A percentile compares a stretch with the other conserved stretches of the same genome.
Conservation (phyloP, 2,113 vertebrate genomes). For the Datnioides undecimradiatus region DNA sequence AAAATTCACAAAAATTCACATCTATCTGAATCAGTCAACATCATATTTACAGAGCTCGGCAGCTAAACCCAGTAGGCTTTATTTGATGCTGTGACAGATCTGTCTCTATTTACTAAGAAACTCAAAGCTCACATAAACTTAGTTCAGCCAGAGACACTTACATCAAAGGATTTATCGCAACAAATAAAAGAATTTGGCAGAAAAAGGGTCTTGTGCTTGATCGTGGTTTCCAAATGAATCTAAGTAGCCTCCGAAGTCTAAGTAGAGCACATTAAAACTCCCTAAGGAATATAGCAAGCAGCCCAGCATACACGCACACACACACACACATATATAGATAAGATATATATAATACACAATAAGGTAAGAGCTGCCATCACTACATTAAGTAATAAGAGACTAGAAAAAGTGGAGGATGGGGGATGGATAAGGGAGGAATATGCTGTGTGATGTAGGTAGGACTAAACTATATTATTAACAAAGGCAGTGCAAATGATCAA, state of each 20-base stretch:
- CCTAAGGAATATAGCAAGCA: slow-evolving; percentile 28
- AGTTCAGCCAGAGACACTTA: slow-evolving; percentile 72
- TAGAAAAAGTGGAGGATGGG: slow-evolving; percentile 27
- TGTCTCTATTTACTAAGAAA: slow-evolving; percentile 65
- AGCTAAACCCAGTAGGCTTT: slow-evolving; percentile 65
- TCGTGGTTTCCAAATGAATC: slow-evolving; percentile 54
- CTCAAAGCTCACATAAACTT: slow-evolving; percentile 65
- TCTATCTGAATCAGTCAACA: slow-evolving; percentile 63
- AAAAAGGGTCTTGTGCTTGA: slow-evolving; percentile 39
- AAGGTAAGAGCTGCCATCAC: slow-evolving; percentile 22
- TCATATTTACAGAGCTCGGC: slow-evolving; percentile 79
- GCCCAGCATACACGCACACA: slow-evolving; percentile 15
- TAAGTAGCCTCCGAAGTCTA: slow-evolving; percentile 36
- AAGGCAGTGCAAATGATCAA: not conserved
- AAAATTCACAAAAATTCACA: slow-evolving; percentile 60
- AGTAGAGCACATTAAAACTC: slow-evolving; percentile 37
- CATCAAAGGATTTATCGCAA: slow-evolving; percentile 64
- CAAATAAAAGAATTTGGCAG: slow-evolving; percentile 69
- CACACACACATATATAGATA: slow-evolving; percentile 35
- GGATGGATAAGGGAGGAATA: slow-evolving; percentile 14
- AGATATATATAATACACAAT: slow-evolving; percentile 48
- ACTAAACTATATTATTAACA: not conserved
- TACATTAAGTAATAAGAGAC: slow-evolving; percentile 7
- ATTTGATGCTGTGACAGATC: slow-evolving; percentile 71
- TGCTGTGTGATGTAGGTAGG: not conserved